Percentiles rank a stretch among this genome's conserved stretches.
phyloP scores from a whole-genome alignment of 2,888 invertebrate genomes.

The Tetragnatha montana region DNA sequence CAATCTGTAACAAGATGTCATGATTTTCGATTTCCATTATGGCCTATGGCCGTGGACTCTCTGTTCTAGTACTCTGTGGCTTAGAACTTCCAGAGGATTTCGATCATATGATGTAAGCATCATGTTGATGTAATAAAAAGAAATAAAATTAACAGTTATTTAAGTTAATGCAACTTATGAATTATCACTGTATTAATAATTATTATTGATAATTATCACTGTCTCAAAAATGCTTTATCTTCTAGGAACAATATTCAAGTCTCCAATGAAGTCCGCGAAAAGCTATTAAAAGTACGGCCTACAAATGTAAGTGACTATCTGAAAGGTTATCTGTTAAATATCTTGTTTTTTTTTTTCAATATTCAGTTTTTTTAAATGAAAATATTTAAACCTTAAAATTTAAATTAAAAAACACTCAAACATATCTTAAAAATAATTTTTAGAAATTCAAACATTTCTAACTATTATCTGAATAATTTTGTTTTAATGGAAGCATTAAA shows the following conservation, averaged over 20 bases:
- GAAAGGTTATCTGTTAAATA: background rate
- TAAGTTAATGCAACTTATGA: background rate
- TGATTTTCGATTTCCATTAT: too few relatives aligned
- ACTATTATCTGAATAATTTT: too few relatives aligned
- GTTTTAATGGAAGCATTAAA: too few relatives aligned
- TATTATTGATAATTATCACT: background rate
- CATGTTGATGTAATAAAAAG: background rate
- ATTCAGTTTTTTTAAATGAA: too few relatives aligned
- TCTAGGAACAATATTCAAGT: conserved; percentile 80
- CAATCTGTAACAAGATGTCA: too few relatives aligned
- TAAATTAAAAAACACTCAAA: too few relatives aligned
- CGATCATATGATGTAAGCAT: conserved; percentile 79
- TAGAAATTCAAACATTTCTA: too few relatives aligned
- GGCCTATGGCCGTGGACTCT: too few relatives aligned
- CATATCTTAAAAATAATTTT: too few relatives aligned
- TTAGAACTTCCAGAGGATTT: conserved; percentile 82
- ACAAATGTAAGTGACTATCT: conserved; percentile 80
- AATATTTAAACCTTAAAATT: too few relatives aligned
- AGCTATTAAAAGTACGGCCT: conserved; percentile 82
- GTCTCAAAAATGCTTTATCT: conserved; percentile 11
- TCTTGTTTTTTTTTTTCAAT: background rate
- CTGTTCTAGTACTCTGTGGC: too few relatives aligned
- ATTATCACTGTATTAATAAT: too few relatives aligned
- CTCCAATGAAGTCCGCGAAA: conserved; percentile 84
- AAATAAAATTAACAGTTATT: background rate